These are phyloP conservation scores for Pedicia rivosa DNA, from an alignment of 2,888 invertebrate genomes.

Conservation along the genomic window DNA sequence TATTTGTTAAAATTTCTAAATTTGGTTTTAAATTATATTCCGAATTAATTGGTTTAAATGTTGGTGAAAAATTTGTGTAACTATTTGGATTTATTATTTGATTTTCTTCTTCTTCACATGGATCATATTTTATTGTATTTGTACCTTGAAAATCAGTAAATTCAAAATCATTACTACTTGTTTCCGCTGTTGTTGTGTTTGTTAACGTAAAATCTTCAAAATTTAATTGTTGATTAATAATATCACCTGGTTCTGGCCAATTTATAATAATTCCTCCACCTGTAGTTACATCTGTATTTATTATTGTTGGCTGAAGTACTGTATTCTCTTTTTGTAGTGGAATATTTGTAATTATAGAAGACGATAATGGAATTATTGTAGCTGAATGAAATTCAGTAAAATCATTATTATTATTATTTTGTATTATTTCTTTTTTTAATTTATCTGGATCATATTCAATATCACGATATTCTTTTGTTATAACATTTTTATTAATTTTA, in stretches of 20 bases:
- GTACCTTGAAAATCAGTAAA: conserved; percentile 4
- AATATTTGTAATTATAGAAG: too few species aligned
- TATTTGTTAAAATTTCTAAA: too few species aligned
- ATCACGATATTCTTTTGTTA: conserved; percentile 31
- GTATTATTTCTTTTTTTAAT: not conserved
- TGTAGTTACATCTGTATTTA: not conserved
- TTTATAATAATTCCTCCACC: conserved; percentile 3
- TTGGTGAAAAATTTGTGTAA: not conserved
- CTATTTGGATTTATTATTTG: not conserved
- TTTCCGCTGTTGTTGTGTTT: not conserved
- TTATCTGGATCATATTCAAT: conserved; percentile 23
- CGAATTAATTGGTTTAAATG: not conserved
- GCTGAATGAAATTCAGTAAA: conserved; percentile 11
- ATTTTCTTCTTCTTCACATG: not conserved
- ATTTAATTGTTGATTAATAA: not conserved
- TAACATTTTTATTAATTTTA: conserved; percentile 29
- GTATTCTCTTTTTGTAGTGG: not conserved
- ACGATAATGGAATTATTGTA: not conserved
- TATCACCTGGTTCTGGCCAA: conserved; percentile 8
- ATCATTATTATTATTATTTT: not conserved
- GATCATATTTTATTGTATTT: conserved; percentile 1
- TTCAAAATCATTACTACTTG: conserved; percentile 1
- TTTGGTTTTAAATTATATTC: too few species aligned
- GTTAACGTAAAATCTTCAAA: not conserved
- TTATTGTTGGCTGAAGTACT: not conserved